A percentile compares a stretch with the other conserved stretches of the same genome.
Evolutionary conservation across 2,888 invertebrate species (phyloP).

Genomic region (Aricia artaxerxes): DNA sequence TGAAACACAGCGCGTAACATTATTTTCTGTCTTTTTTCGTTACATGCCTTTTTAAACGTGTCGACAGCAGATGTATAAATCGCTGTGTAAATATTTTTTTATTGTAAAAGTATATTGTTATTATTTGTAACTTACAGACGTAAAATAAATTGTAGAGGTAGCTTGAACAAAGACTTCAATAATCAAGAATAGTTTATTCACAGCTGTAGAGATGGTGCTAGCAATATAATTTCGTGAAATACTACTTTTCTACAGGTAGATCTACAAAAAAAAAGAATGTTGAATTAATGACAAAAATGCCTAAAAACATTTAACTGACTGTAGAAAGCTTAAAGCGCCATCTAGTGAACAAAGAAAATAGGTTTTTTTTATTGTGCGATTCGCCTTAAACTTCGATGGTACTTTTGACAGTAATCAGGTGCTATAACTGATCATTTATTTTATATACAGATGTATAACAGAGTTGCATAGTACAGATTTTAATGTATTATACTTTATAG

Average conservation of each 20-base stretch:
- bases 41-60: background rate
- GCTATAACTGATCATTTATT: constrained; percentile 22
- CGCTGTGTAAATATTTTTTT: too few relatives aligned
- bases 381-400: background rate
- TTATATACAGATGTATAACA: constrained; percentile 29
- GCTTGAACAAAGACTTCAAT: too few relatives aligned
- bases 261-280: background rate
- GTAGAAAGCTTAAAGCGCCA: background rate
- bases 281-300: background rate
- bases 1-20: background rate
- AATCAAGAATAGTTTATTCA: background rate
- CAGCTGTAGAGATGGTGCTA: background rate
- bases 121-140: too few relatives aligned
- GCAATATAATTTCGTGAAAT: too few relatives aligned
- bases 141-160: too few relatives aligned
- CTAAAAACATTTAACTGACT: background rate
- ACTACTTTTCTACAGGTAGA: background rate
- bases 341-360: background rate
- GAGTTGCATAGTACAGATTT: background rate
- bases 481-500: background rate
- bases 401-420: constrained; percentile 12
- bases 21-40: background rate
- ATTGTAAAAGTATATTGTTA: background rate
- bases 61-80: background rate
- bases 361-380: background rate